Percentiles rank a stretch among this genome's conserved stretches.
phyloP scores from a whole-genome alignment of 2,797 vertebrate genomes.

The Petrocephalus sullivani region DNA sequence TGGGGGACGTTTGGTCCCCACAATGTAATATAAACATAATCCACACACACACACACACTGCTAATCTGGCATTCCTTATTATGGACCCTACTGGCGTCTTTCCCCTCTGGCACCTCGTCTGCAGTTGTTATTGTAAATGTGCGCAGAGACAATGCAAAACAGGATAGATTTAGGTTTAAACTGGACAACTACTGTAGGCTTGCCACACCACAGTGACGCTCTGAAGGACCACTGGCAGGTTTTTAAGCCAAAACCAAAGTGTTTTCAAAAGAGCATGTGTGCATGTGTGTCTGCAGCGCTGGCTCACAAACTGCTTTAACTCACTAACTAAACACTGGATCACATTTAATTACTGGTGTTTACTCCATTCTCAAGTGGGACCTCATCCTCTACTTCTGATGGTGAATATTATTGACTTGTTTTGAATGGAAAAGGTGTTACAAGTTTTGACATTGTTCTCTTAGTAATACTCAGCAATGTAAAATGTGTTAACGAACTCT shows the following conservation, averaged over 20 bases:
- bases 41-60: not conserved
- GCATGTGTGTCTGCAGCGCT: not conserved
- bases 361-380: not conserved
- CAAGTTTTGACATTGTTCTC: constrained; percentile 6
- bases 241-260: not conserved
- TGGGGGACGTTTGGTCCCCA: too few relatives aligned
- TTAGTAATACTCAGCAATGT: not conserved
- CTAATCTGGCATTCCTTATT: constrained; percentile 20
- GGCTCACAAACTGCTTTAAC: not conserved
- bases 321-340: not conserved
- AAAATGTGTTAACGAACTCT: not conserved
- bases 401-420: not conserved
- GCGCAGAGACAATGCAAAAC: not conserved
- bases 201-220: not conserved
- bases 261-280: not conserved
- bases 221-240: not conserved
- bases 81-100: not conserved
- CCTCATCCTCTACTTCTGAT: not conserved
- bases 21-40: too few relatives aligned
- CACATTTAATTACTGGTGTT: constrained; percentile 9
- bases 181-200: not conserved
- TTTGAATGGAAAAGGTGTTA: not conserved
- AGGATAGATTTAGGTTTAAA: not conserved
- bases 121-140: constrained; percentile 20
- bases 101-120: constrained; percentile 5